Base-by-base conservation (phyloP, 2,888 invertebrate genomes). In the Heteromurus nitidus region DNA sequence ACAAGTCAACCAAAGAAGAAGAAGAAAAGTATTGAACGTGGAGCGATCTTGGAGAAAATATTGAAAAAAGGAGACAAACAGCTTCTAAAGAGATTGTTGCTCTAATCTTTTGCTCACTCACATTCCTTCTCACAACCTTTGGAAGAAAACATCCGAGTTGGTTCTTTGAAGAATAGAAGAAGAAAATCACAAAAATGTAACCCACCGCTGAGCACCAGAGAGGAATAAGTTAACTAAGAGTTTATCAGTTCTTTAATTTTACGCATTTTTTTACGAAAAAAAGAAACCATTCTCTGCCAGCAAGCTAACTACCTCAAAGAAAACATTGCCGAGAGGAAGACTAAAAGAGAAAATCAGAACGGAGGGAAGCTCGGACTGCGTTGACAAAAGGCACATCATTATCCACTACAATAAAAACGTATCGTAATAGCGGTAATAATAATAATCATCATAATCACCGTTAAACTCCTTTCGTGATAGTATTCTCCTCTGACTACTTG, bases 1-100 rank as follows among this genome's bases (percentile, higher is more conserved):
- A 76, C 76, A 68, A 76, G 76, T 42, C 64, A 24, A 42, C 47
- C 9, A 47, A 30, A 68, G n/a, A 16, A 47, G 47, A 47, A 47
- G n/a, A 16, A n/a, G 31, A 22, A 36, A 24, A 36, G 44, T 72
- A 73, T 30, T 65, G 26, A 55, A 24, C n/a, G 20, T 36, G 22
- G 18, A 28, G 47, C 24, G 18, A 50, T 18, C 2, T 11, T 3
- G 26, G 36, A 70, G 53, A 73, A 31, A 9, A 26, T n/a, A 62
- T 42, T 36, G 55, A 55, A 3, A 60, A 30, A 53, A 24, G 64
- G 31, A 65, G 7, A 70, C 24, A 20, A 44, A 44, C n/a, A n/a
- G 53, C 53, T 44, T 47, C n/a, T 47, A 5, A n/a, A 13, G n/a
- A 36, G 47, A 62, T 50, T 62, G 62, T 69, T 69, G 36, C 58